phyloP scores from a whole-genome alignment of 1,140 invertebrate species.

The Pogonognathellus flavescens region DNA sequence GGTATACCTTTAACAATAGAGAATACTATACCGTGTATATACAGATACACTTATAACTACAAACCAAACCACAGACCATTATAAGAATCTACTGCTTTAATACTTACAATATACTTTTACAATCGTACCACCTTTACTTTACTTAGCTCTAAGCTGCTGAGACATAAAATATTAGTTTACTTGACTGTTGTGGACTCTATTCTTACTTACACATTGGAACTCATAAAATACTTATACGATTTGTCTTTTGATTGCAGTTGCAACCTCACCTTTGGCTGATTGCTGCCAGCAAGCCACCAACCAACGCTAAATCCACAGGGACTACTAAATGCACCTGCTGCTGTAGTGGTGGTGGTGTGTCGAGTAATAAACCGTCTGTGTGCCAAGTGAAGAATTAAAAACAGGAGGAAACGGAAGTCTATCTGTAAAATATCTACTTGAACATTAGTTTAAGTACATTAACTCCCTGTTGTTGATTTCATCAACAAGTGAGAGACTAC shows the following conservation, averaged over 20 bases:
- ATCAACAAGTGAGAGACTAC: conserved; percentile 18
- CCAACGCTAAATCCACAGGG: not conserved
- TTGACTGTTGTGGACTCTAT: no score
- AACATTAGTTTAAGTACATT: conserved; percentile 18
- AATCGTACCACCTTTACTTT: no score
- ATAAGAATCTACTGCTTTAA: no score
- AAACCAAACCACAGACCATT: no score
- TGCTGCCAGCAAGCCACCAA: not conserved
- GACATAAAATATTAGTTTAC: no score
- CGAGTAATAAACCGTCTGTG: not conserved
- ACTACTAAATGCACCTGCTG: not conserved
- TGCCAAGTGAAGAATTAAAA: conserved; percentile 10
- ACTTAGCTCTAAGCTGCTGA: no score
- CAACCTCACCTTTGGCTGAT: not conserved
- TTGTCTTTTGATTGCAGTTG: not conserved
- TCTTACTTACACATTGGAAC: no score
- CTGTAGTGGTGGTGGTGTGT: not conserved
- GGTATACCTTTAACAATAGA: no score
- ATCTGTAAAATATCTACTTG: conserved; percentile 22
- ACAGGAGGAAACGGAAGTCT: conserved; percentile 27
- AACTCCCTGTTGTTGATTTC: conserved; percentile 21
- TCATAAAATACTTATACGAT: not conserved
- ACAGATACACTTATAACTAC: no score
- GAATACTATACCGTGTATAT: no score
- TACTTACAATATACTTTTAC: no score